Percentiles rank a stretch among this genome's conserved stretches.
Evolutionary conservation across 2,797 vertebrate genomes (phyloP).

Genomic region (Holocentrus rufus): DNA sequence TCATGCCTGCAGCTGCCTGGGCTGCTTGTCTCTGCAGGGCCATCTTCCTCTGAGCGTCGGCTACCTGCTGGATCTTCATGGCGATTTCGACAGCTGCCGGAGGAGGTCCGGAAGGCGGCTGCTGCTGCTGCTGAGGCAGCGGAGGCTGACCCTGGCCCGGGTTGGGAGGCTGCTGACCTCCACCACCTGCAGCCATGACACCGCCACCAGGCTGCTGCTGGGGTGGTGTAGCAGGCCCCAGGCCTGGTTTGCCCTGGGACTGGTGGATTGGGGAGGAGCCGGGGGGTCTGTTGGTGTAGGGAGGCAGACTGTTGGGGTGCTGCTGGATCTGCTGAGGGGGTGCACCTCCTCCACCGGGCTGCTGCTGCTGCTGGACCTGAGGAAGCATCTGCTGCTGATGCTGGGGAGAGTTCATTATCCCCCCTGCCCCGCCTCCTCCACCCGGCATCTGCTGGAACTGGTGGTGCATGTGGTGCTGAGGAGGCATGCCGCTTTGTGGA

Average conservation of each 20-base stretch:
- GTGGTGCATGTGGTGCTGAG: conserved; percentile 83
- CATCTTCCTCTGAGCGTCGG: conserved; percentile 96
- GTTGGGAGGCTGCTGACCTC: conserved; percentile 79
- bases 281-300: conserved; percentile 79
- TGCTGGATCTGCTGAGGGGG: conserved; percentile 81
- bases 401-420: conserved; percentile 80
- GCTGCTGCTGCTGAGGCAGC: conserved; percentile 78
- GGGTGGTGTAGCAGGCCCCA: conserved; percentile 89
- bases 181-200: conserved; percentile 54
- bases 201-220: conserved; percentile 79
- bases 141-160: conserved; percentile 86
- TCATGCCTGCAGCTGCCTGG: conserved; percentile 77
- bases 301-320: conserved; percentile 84
- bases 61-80: conserved; percentile 97
- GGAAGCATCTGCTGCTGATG: conserved; percentile 91
- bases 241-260: conserved; percentile 91
- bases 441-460: conserved; percentile 86
- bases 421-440: conserved; percentile 74
- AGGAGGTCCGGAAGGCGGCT: conserved; percentile 87
- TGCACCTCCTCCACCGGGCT: conserved; percentile 60
- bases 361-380: conserved; percentile 82
- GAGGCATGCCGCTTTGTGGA: conserved; percentile 71
- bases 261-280: conserved; percentile 84
- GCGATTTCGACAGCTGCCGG: conserved; percentile 95
- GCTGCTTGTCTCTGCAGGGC: conserved; percentile 89